phyloP scores from a whole-genome alignment of 2,888 invertebrate species.

The Nomada ruficornis region DNA sequence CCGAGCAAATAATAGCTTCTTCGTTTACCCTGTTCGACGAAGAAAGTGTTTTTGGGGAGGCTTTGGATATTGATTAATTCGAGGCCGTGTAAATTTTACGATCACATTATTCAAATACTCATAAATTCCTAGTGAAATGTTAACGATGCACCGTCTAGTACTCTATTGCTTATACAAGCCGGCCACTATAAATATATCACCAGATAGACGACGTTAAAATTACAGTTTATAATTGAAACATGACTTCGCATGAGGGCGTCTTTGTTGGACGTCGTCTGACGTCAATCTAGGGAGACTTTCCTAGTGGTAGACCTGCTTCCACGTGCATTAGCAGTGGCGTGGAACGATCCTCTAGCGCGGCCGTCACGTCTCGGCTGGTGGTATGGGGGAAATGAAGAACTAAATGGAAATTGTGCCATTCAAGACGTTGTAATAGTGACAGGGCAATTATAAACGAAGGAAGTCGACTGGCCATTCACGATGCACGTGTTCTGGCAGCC shows the following conservation, averaged over 20 bases:
- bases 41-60: not conserved
- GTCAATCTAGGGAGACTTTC: no score
- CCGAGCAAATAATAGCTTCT: constrained; percentile 15
- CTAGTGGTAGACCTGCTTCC: no score
- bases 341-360: not conserved
- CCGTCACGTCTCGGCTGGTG: not conserved
- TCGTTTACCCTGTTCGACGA: not conserved
- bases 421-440: constrained; percentile 11
- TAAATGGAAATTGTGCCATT: constrained; percentile 6
- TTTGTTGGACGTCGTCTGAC: no score
- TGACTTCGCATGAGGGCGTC: no score
- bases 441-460: constrained; percentile 36
- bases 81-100: not conserved
- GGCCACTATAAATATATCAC: no score
- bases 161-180: no score
- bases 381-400: not conserved
- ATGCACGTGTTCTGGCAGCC: constrained; percentile 20
- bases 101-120: no score
- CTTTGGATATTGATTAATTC: not conserved
- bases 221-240: no score
- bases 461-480: not conserved
- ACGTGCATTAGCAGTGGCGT: no score
- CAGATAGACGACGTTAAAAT: no score
- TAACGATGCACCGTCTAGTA: no score
- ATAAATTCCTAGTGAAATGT: no score